Base-by-base conservation (phyloP, 2,797 vertebrate genomes). In the Lophius americanus region DNA sequence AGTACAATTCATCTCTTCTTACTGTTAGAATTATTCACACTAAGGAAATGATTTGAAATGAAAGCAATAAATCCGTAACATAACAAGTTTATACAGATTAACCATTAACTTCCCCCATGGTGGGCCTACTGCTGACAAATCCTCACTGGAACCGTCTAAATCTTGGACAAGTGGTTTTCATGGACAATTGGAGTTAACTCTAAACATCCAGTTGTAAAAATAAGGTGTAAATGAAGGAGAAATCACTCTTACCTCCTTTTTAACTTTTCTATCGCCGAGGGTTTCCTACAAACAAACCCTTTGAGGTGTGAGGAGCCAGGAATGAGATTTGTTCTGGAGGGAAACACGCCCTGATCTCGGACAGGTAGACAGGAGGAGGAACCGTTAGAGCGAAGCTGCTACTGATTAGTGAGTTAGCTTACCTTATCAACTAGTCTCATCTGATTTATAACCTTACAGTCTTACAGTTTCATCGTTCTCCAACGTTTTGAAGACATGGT, bases 211-310 rank as follows among this genome's bases (percentile, higher is more conserved):
- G 5, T 10, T 9, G 4, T 38, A 38, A 38, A 38, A 3, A 6
- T 11, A 4, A 6, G 0, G 13, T 44, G 6, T 1, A 44, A 47
- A 8, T 60, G n/a, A 51, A 47, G 0, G 53, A 52, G 7, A 78
- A 85, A 70, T 6, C 0, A 23, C 2, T 44, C 83, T 86, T 86
- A 90, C 88, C 85, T 86, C 49, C 3, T 53, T 11, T 70, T 9
- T 48, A 50, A 43, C 59, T 67, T 58, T 68, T 37, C 64, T 47
- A 56, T 8, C 14, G 53, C 11, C 7, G 50, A 62, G 14, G 6
- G 54, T 74, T 80, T 82, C 76, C 82, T 51, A 38, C 10, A 61
- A 64, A 51, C 68, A 13, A n/a, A 12, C 47, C 53, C 32, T 10
- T 37, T 41, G 71, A 56, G 46, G 58, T 43, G 70, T 57, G 76